A percentile compares a stretch with the other conserved stretches of the same genome.
phyloP scores from a whole-genome alignment of 1,140 invertebrate species.

The Danaus melanippus region DNA sequence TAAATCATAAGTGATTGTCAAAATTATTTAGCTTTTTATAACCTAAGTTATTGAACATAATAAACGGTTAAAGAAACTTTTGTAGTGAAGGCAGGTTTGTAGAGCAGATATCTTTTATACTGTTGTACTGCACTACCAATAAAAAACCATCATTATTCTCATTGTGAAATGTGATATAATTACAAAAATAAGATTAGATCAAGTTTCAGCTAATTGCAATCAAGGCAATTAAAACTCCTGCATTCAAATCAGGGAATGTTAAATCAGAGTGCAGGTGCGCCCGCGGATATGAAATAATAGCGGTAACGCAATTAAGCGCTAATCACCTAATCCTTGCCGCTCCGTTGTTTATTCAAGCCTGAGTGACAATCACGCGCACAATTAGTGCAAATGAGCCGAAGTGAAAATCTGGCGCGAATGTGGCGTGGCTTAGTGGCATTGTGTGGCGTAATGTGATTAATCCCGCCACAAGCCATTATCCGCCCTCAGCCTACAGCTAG shows the following conservation, averaged over 20 bases:
- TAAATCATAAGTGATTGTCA: too few relatives aligned
- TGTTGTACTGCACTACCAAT: too few relatives aligned
- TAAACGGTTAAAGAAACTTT: too few relatives aligned
- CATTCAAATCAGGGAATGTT: slow-evolving; percentile 52
- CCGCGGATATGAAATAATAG: slow-evolving; percentile 63
- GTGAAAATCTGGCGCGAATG: slow-evolving; percentile 64
- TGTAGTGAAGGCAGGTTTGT: too few relatives aligned
- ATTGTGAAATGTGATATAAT: too few relatives aligned
- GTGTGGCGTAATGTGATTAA: slow-evolving; percentile 56
- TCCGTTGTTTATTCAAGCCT: slow-evolving; percentile 70
- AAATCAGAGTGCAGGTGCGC: slow-evolving; percentile 59
- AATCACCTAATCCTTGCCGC: slow-evolving; percentile 70
- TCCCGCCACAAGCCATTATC: slow-evolving; percentile 56
- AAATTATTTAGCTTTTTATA: too few relatives aligned
- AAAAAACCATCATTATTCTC: too few relatives aligned
- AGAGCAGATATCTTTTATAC: too few relatives aligned
- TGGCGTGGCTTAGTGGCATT: slow-evolving; percentile 29
- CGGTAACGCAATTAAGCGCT: slow-evolving; percentile 66
- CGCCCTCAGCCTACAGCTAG: slow-evolving; percentile 27
- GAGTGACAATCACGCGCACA: slow-evolving; percentile 69
- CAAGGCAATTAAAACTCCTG: slow-evolving; percentile 38
- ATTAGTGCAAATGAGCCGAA: slow-evolving; percentile 71
- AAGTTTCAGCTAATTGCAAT: slow-evolving; percentile 19
- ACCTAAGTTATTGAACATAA: too few relatives aligned
- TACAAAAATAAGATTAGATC: too few relatives aligned